Evolutionary conservation across 2,888 invertebrate genomes (phyloP), one percentile per base, ranked within the genome.

Genomic region (Apodemia zela): DNA sequence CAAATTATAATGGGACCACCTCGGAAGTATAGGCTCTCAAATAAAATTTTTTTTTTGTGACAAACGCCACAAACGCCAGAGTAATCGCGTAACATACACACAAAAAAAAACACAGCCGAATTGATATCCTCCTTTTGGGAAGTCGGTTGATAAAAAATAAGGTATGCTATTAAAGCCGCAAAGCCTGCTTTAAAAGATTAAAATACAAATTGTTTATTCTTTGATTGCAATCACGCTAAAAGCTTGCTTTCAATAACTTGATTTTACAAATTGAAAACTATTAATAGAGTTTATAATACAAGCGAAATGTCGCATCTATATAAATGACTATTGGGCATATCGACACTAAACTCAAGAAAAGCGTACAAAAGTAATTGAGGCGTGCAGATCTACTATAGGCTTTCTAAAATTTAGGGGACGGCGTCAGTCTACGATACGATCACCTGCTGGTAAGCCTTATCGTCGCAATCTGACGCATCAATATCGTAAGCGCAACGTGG

Each of bases 331-430:
- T 67, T 65, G 63, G 73, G 72, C 71, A 71, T 69, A 71, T 73
- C 72, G 74, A 75, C 79, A 82, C 80, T 76, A 77, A 82, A 85
- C 76, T 78, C 77, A 78, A 79, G 78, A 76, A 80, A 80, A 82
- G 82, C 84, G 77, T 78, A 77, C 71, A 85, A 89, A 88, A 87
- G 81, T 89, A 89, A 88, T 76, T 72, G 81, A 85, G 84, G 90
- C 90, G 90, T 90, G 90, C 90, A 89, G 75, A 81, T 84, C 87
- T 88, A 89, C 87, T 79, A 84, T 79, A 86, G 88, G 88, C 87
- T 75, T 79, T 79, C 82, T 82, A 85, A 74, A 71, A 76, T 79
- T 78, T 79, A 76, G 76, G 82, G 80, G 78, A 73, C 82, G 78
- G 82, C 85, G 86, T 78, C 88, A 81, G 82, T 77, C 89, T 89